Evolutionary conservation across 2,113 vertebrate genomes (phyloP), one percentile per base, ranked within the genome.

Genomic region (Thomomys bottae): DNA sequence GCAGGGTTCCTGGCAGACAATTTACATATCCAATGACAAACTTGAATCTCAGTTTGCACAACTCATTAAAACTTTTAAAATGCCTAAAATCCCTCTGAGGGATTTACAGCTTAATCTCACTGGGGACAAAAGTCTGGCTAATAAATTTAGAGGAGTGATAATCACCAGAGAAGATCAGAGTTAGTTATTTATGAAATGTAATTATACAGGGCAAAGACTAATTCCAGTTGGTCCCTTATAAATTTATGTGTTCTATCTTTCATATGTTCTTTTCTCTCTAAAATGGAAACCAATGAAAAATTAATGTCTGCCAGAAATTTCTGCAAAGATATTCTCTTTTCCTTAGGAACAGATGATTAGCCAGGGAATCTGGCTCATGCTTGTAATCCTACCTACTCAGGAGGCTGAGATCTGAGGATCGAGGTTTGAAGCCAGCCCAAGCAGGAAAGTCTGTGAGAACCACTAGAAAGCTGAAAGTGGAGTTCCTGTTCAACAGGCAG

Each of bases 141-240:
- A 93, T 90, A 95, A 95, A 84, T 72, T 88, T 84, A 54, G 84
- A 87, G 68, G 80, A 85, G 76, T 36, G 38, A 90, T 84, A 83
- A 88, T 93, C 24, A 49, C 76, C 67, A 84, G 28, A 24, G 57
- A 92, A 75, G 90, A 45, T 36, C 45, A 64, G 28, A 78, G 77
- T 94, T 94, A 92, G 68, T 93, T 95, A 92, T 91, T 93, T 89
- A 91, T 92, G 87, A 92, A 92, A 93, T 71, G 87, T 89, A 92
- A 93, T 81, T 92, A 89, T n/a, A 34, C n/a, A 93, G 94, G 61
- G 57, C 88, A 95, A 89, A 92, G 64, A 70, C 68, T 64, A 87
- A 89, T 87, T 95, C 77, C 57, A 90, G 54, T 93, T 70, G 36
- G 68, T 75, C 87, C 23, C 34, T 80, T 94, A 66, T 91, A 93